A percentile compares a stretch with the other conserved stretches of the same genome.
These are phyloP conservation scores for Brachionus angularis DNA, from an alignment of 1,140 invertebrate genomes.

Conservation along the genomic window DNA sequence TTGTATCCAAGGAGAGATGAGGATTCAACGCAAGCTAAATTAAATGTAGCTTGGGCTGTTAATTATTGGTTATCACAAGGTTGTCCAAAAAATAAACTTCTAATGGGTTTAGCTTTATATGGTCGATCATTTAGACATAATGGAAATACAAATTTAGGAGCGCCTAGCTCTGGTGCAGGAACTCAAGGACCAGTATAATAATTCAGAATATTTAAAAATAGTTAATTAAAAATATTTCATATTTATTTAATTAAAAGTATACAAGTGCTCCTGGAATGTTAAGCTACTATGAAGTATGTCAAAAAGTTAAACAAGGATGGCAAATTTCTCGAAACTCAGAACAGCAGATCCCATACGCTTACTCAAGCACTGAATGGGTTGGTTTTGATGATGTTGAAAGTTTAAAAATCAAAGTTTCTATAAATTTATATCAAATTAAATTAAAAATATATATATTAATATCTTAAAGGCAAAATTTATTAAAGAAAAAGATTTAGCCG, in stretches of 20 bases:
- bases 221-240: constrained; percentile 76
- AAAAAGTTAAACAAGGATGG: constrained; percentile 27
- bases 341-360: constrained; percentile 68
- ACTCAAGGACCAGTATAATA: constrained; percentile 71
- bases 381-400: constrained; percentile 74
- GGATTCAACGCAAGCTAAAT: background rate
- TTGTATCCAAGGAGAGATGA: constrained; percentile 40
- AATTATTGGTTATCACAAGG: constrained; percentile 70
- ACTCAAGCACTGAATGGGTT: constrained; percentile 82
- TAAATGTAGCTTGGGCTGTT: constrained; percentile 49
- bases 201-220: constrained; percentile 73
- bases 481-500: background rate
- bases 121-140: constrained; percentile 75
- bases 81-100: constrained; percentile 71
- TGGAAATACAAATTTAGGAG: constrained; percentile 74
- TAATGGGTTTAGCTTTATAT: constrained; percentile 80
- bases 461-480: constrained; percentile 66
- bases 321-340: background rate
- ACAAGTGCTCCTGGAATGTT: constrained; percentile 83
- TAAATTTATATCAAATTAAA: constrained; percentile 46
- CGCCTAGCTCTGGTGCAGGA: constrained; percentile 68
- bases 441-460: too few relatives aligned
- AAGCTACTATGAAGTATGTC: constrained; percentile 74
- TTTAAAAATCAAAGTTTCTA: constrained; percentile 47
- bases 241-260: constrained; percentile 65